Base-by-base conservation (phyloP, 1,140 invertebrate species). In the Drosophila teissieri region DNA sequence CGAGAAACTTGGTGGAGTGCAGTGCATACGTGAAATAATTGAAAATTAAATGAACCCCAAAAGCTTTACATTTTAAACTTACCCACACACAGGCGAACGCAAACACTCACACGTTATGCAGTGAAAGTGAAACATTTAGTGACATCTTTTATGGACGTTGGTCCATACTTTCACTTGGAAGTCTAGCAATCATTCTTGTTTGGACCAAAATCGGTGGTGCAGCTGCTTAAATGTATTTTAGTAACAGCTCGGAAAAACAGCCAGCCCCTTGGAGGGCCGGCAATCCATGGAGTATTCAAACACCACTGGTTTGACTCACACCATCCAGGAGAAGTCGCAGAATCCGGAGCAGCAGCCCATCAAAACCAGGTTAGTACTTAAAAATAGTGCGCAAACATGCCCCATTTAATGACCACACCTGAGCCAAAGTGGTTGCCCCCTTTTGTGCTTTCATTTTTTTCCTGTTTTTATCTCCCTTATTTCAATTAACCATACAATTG, bases 141-240 rank as follows among this genome's bases (percentile, higher is more conserved):
- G 77, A 80, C 84, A 89, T 89, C 84, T 84, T 89, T 89, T 89
- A 85, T 78, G 65, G 39, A 7, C 8, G 8, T 31, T 31, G 24
- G 7, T 27, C 22, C 6, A 49, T 55, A 45, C 51, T 77, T 57
- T 45, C 57, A 69, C 37, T 54, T 52, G 27, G 36, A 42, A 75
- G 55, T 45, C 42, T 27, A 37, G 39, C 14, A n/a, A 17, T 39
- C 17, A 44, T 12, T 27, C 55, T 61, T 56, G 60, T 73, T 73
- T 42, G 46, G 68, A 51, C 53, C 57, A 55, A 45, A 34, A 31
- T 68, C 31, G 60, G 64, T 37, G 45, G 61, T 68, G 81, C 90
- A 91, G 79, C 90, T 85, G 91, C 73, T 92, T 92, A 92, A 92
- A 92, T 92, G 91, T 91, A 91, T 92, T 91, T 91, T 90, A 82